Evolutionary conservation across 1,140 invertebrate species (phyloP), one percentile per base, ranked within the genome.

Genomic region (Drosophila sucinea): DNA sequence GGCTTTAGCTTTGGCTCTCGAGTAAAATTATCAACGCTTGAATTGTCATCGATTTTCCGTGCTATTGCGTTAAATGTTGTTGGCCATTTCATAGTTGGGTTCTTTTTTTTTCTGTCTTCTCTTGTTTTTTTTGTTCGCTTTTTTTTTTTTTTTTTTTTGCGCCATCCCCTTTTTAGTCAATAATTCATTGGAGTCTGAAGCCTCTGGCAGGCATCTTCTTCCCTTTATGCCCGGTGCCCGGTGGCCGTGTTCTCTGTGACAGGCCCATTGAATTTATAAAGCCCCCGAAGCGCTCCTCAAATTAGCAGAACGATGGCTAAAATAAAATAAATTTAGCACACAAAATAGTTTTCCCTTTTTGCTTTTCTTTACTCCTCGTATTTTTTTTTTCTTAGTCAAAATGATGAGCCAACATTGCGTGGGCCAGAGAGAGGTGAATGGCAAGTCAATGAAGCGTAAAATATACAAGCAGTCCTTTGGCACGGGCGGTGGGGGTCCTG

Each of bases 21-120:
- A 74, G 80, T 60, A 75, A 89, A 89, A 89, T 89, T 89, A 89
- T 89, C 80, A 81, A 84, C 84, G 84, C 84, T 89, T 89, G 84
- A 81, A 89, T 89, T 89, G 85, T 83, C 84, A 89, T 89, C 84
- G 84, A 89, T 89, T 89, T 89, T 89, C 84, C 84, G 84, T 87
- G 85, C 85, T 89, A 71, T 89, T 89, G 84, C 77, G 74, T 90
- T 89, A 79, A 89, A 89, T 89, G 78, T 72, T 78, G 70, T 67
- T 77, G 80, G 55, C 76, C 80, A 68, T 69, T 83, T 71, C 44
- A 51, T 51, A 51, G 44, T 51, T 51, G 2, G 25, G 60, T 70
- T 54, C 27, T 55, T 72, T 57, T 17, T 38, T 38, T 2, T 30
- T 30, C 30, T 30, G 30, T 30, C 30, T 62, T 70, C 41, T 29